Conservation (phyloP, 2,797 vertebrate species). For the Steatocranus sp. region DNA sequence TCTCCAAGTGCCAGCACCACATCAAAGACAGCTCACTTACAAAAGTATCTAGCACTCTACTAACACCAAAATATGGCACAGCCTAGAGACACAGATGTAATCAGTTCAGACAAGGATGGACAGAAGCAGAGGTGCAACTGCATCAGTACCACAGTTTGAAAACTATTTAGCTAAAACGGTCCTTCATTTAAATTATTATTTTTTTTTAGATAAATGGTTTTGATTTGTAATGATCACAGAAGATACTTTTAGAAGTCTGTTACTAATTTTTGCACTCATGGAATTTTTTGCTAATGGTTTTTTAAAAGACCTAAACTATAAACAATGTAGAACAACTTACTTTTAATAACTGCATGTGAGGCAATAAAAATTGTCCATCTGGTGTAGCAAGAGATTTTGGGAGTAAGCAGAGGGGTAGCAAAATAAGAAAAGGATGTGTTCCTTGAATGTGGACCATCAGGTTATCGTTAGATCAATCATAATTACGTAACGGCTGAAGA, state of each 20-base stretch:
- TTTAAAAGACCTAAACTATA: neutral
- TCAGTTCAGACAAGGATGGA: neutral
- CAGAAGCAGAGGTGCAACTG: neutral
- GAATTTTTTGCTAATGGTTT: neutral
- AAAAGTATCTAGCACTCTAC: conserved; percentile 3
- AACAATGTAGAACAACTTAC: neutral
- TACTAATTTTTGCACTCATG: neutral
- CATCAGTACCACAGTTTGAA: neutral
- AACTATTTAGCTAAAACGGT: neutral
- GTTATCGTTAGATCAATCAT: conserved; percentile 36
- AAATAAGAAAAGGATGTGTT: conserved; percentile 8
- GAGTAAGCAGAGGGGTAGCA: neutral
- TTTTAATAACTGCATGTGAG: neutral
- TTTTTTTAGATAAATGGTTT: neutral
- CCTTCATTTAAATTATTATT: neutral
- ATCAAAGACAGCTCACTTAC: conserved; percentile 9
- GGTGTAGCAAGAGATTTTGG: neutral
- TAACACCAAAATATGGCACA: conserved; percentile 2
- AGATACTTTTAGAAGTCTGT: neutral
- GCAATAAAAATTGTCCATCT: neutral
- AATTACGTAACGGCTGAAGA: conserved; percentile 18
- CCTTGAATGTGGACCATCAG: conserved; percentile 28
- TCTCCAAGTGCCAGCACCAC: neutral
- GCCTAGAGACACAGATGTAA: neutral
- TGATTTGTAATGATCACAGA: neutral